Base-by-base conservation (phyloP, 2,888 invertebrate species). In the Parnassius apollo region DNA sequence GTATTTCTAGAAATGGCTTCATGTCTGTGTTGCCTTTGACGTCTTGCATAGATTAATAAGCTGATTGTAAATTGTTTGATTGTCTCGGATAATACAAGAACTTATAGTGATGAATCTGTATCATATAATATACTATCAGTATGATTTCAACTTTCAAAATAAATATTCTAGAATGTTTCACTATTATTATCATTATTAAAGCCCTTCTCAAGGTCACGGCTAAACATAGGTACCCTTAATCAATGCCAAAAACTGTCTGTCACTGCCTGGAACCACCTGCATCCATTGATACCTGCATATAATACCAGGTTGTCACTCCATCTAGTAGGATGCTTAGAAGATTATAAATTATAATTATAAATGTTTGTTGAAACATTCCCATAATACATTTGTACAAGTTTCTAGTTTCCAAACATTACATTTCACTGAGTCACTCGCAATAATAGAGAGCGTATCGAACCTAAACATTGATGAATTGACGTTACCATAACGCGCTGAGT, bases 391-490 rank as follows among this genome's bases (percentile, higher is more conserved):
- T 18, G 18, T 18, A 52, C 45, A 25, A 51, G 45, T 50, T 51
- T 46, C 52, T 45, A 49, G 49, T 59, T 22, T 59, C 45, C 44
- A 42, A 59, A 51, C 46, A 51, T 42, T 35, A 46, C 46, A 51
- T 42, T 35, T 46, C 46, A 50, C 45, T 63, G 55, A 59, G 45
- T 63, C 63, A 56, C 42, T 9, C 11, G 22, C 52, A 57, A 61
- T 59, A 61, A 61, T 64, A 64, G 65, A 65, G 59, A 65, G 62
- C 52, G 66, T 59, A 46, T 57, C 46, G 54, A 62, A 66, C 50
- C 59, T 62, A 60, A 62, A 66, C 61, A 66, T 49, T 53, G 53
- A 60, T 49, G 59, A 50, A 51, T 61, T 25, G 53, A 59, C 9
- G 49, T 54, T 55, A 11, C 13, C 44, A 4, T 57, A 46, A 53